Evolutionary conservation across 2,113 vertebrate genomes (phyloP).

Genomic region (Dipodomys ordii): DNA sequence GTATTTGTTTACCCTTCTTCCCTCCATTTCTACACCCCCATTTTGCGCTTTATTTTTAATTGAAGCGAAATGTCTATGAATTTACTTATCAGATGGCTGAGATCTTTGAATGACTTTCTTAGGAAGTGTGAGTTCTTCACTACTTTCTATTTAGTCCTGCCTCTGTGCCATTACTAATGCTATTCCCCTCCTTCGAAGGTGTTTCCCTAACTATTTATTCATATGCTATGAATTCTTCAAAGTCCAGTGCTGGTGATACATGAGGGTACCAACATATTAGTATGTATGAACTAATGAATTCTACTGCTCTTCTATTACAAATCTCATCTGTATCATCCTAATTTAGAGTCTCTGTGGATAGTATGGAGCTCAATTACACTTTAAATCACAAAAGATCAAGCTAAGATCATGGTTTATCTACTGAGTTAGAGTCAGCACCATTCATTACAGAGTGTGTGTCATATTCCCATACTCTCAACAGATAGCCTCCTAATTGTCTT

Average conservation of each 20-base stretch:
- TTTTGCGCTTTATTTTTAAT: background rate
- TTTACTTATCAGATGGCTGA: conserved; percentile 41
- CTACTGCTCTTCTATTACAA: background rate
- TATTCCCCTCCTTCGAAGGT: background rate
- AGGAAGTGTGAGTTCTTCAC: background rate
- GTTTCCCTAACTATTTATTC: background rate
- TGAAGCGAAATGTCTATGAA: conserved; percentile 53
- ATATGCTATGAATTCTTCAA: conserved; percentile 1
- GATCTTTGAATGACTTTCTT: conserved; percentile 11
- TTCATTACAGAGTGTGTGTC: conserved; percentile 6
- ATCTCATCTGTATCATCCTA: background rate
- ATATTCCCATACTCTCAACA: conserved; percentile 22
- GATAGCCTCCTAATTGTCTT: conserved; percentile 20
- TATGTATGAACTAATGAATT: conserved; percentile 23
- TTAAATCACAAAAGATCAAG: conserved; percentile 10
- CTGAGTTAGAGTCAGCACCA: background rate
- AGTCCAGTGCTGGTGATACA: background rate
- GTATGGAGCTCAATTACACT: background rate
- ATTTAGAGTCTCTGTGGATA: background rate
- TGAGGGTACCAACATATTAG: background rate
- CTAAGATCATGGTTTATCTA: background rate
- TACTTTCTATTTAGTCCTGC: conserved; percentile 6
- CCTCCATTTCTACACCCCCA: too few relatives aligned
- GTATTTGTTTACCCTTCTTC: too few relatives aligned
- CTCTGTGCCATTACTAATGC: conserved; percentile 5